Base-by-base conservation (phyloP, 2,113 vertebrate genomes). In the Odontophorus gujanensis region DNA sequence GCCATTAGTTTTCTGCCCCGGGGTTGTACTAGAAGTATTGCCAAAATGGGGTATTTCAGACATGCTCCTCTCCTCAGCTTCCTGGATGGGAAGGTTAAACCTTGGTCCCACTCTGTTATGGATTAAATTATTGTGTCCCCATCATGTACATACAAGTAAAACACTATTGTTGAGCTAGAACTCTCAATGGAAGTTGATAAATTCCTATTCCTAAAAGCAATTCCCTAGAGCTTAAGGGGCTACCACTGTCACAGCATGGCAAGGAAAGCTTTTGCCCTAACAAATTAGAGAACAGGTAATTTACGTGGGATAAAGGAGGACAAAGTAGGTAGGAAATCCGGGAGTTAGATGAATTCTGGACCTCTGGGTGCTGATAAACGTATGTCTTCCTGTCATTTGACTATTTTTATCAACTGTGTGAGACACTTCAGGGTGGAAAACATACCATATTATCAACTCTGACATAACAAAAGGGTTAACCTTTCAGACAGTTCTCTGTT, bases 401-500 rank as follows among this genome's bases (percentile, higher is more conserved):
- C n/a, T 85, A 9, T 63, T 69, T 88, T 93, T 87, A 62, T 66
- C 67, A 89, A 42, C n/a, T 53, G 0, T 20, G 40, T 28, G 13
- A 73, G 40, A 72, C 58, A 85, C n/a, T 65, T 38, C n/a, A 76
- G 45, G 36, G 62, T 34, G 48, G 24, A 61, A 81, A 45, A 30
- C 45, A 34, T 66, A 53, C 73, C 25, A 14, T 50, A 67, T 50
- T 76, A 76, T 63, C 48, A 85, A 19, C 1, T 3, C 48, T 90
- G 77, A 80, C 18, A 79, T 73, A 80, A 92, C 34, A 25, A 87
- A 85, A 82, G 32, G 32, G 30, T 36, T 50, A 89, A 87, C 28
- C 55, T 92, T 81, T 0, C 3, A 80, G 55, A 58, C 7, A 73
- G 73, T 50, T 77, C 45, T 25, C 36, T 63, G 12, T 73, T 87